Percentiles rank a stretch among this genome's conserved stretches.
These are phyloP conservation scores for Porites cylindrica DNA, from an alignment of 92 coral and sea anemone genomes.

Conservation along the genomic window DNA sequence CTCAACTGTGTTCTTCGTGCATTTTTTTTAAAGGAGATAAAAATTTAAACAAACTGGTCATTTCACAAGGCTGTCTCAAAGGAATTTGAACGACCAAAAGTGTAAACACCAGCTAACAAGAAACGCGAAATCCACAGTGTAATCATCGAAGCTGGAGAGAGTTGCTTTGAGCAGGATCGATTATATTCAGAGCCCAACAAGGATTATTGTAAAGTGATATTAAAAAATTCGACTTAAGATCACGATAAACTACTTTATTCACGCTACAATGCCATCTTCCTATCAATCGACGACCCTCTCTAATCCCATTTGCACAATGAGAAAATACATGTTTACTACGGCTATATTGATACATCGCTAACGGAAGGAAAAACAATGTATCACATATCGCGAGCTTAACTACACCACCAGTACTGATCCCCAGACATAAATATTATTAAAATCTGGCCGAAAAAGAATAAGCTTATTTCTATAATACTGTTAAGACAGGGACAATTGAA, in stretches of 20 bases:
- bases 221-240: neutral
- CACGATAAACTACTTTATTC: neutral
- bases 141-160: too few relatives aligned
- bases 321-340: neutral
- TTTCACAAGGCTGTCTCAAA: neutral
- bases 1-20: neutral
- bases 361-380: constrained; percentile 8
- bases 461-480: neutral
- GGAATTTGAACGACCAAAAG: neutral
- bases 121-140: too few relatives aligned
- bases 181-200: neutral
- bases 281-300: constrained; percentile 1
- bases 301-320: constrained; percentile 21
- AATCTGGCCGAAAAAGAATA: neutral
- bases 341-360: neutral
- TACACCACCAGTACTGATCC: neutral
- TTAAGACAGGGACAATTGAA: constrained; percentile 23
- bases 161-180: neutral
- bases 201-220: neutral
- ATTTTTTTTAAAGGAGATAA: neutral
- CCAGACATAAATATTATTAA: constrained; percentile 23
- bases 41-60: neutral
- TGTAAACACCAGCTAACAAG: too few relatives aligned
- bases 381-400: neutral
- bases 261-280: neutral